Conservation (phyloP, 2,888 invertebrate species). For the Coelinius sp. region DNA sequence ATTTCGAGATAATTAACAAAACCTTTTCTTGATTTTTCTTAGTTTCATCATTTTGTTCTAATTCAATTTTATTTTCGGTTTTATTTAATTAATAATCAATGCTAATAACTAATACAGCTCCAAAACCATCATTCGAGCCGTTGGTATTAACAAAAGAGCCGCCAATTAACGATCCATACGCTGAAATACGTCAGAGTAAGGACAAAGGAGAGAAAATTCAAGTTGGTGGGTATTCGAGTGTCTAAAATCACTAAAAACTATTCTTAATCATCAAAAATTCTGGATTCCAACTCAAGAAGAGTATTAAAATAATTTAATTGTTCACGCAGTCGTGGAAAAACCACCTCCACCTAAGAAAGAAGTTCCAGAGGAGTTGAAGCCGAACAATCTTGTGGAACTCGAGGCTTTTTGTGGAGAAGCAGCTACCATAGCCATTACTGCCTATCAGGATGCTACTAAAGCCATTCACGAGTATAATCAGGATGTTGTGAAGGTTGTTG, state of each 20-base stretch:
- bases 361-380: constrained; percentile 55
- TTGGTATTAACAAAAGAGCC: constrained; percentile 58
- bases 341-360: constrained; percentile 51
- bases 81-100: background rate
- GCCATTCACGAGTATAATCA: constrained; percentile 74
- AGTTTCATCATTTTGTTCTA: background rate
- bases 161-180: constrained; percentile 61
- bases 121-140: constrained; percentile 65
- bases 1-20: too few species aligned
- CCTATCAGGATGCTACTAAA: constrained; percentile 77
- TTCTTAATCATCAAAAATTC: background rate
- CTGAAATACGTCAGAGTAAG: constrained; percentile 71
- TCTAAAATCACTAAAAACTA: constrained; percentile 17
- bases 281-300: background rate
- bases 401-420: constrained; percentile 74
- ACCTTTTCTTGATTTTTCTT: too few species aligned
- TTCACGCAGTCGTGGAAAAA: constrained; percentile 58
- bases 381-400: constrained; percentile 72
- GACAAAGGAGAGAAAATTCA: constrained; percentile 64
- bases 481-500: constrained; percentile 60
- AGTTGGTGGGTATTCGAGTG: constrained; percentile 61
- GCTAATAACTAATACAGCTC: constrained; percentile 55
- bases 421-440: constrained; percentile 78
- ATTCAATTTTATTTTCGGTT: too few species aligned
- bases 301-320: constrained; percentile 3